Base-by-base conservation (phyloP, 2,113 vertebrate species). In the Xyrauchen texanus region DNA sequence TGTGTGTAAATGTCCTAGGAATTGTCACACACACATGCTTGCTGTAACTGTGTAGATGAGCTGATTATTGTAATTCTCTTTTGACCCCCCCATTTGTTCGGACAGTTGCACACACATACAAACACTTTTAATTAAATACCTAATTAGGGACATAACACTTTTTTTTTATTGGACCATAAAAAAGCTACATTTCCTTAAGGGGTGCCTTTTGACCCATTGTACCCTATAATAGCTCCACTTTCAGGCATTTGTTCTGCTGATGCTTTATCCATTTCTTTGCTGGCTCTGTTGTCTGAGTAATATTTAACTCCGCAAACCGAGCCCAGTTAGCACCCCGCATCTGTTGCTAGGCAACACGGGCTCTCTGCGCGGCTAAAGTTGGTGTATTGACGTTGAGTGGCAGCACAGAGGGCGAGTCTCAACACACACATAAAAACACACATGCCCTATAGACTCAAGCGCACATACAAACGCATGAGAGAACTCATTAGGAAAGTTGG, bases 271-370 rank as follows among this genome's bases (percentile, higher is more conserved):
- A 46, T 75, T 61, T 64, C 64, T 49, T 64, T 64, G 60, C 79
- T 57, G 76, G 49, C 53, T 16, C 49, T 78, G 70, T 81, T 78
- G 61, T 60, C 52, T 45, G 55, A 68, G 71, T 79, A 82, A 82
- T 84, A 65, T 84, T 84, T 84, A 82, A 81, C 76, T 60, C 16
- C 69, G 82, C 79, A 82, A 88, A 83, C 85, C 63, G 87, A 84
- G 86, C 76, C 76, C 79, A 76, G 66, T 84, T 81, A 89, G 86
- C 83, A 90, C 85, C 85, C 85, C 55, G 68, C 82, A 90, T 89
- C 85, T 91, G 91, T 93, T 92, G 90, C 91, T 90, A 91, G 86
- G 92, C 90, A 93, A 92, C 90, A 80, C 71, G 73, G 78, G 81
- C 83, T 87, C 88, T 83, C 61, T 65, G 58, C 52, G 46, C 15